These are phyloP conservation scores for Megastigmus dorsalis DNA, from an alignment of 2,888 invertebrate species.

Conservation along the genomic window DNA sequence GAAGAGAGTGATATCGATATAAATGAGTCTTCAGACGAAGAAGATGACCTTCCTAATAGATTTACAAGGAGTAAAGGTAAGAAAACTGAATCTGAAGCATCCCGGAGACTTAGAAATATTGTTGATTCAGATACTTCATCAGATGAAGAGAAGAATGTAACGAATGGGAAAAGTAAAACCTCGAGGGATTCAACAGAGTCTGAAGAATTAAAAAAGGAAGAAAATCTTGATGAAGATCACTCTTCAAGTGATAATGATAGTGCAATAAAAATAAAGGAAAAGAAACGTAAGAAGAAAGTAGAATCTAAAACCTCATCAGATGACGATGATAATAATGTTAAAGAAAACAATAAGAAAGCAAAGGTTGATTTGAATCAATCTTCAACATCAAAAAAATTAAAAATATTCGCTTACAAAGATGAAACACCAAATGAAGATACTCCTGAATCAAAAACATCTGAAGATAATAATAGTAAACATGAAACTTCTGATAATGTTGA, in stretches of 20 bases:
- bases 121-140: conserved; percentile 51
- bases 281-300: background rate
- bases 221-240: conserved; percentile 51
- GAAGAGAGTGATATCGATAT: conserved; percentile 50
- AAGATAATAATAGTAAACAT: no score
- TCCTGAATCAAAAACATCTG: no score
- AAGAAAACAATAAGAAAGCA: background rate
- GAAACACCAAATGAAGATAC: conserved; percentile 64
- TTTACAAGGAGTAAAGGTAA: conserved; percentile 32
- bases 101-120: conserved; percentile 35
- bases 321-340: background rate
- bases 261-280: conserved; percentile 2
- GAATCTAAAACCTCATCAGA: conserved; percentile 1
- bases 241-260: conserved; percentile 28
- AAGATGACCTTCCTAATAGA: conserved; percentile 25
- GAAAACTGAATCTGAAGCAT: background rate
- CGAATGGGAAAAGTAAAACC: conserved; percentile 43
- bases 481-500: background rate
- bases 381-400: conserved; percentile 16
- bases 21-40: conserved; percentile 49
- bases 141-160: conserved; percentile 43
- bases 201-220: conserved; percentile 32
- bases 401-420: conserved; percentile 35
- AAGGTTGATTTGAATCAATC: conserved; percentile 11
- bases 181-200: conserved; percentile 11